These are phyloP conservation scores for Urophycis tenuis DNA, from an alignment of 2,797 vertebrate species.

Conservation along the genomic window DNA sequence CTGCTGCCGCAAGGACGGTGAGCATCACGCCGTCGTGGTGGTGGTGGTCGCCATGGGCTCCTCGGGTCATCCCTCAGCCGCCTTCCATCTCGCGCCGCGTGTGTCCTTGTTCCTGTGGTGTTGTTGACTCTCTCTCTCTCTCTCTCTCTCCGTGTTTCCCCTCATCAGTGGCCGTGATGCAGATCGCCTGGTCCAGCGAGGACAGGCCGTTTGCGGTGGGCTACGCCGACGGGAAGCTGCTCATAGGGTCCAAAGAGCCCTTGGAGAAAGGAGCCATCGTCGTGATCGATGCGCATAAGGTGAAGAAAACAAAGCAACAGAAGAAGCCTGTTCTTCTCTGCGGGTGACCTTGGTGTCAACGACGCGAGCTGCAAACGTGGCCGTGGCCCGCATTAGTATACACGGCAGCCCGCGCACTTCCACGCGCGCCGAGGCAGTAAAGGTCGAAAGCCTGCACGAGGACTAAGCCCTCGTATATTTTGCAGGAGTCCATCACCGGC, in stretches of 20 bases:
- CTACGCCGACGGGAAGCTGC: conserved; percentile 89
- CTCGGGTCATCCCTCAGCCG: too few relatives aligned
- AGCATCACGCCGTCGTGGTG: neutral
- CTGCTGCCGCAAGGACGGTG: conserved; percentile 94
- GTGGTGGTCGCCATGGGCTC: too few relatives aligned
- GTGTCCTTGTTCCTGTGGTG: neutral
- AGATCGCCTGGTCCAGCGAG: conserved; percentile 90
- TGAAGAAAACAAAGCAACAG: conserved; percentile 38
- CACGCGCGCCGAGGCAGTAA: too few relatives aligned
- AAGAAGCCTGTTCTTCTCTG: neutral
- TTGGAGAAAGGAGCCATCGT: conserved; percentile 84
- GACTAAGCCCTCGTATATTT: neutral
- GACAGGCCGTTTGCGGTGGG: conserved; percentile 90
- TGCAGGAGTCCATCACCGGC: conserved; percentile 81
- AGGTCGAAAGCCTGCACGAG: neutral
- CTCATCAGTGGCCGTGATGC: conserved; percentile 71
- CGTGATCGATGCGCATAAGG: conserved; percentile 93
- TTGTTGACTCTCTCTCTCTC: neutral
- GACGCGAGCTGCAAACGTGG: neutral
- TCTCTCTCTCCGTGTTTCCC: neutral
- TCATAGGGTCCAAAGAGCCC: conserved; percentile 84
- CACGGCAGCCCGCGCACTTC: neutral
- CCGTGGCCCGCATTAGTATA: neutral
- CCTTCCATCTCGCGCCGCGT: too few relatives aligned
- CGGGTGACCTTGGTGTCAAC: neutral